Conservation (phyloP, 1,140 invertebrate genomes). For the Lutraria rhynchaena region DNA sequence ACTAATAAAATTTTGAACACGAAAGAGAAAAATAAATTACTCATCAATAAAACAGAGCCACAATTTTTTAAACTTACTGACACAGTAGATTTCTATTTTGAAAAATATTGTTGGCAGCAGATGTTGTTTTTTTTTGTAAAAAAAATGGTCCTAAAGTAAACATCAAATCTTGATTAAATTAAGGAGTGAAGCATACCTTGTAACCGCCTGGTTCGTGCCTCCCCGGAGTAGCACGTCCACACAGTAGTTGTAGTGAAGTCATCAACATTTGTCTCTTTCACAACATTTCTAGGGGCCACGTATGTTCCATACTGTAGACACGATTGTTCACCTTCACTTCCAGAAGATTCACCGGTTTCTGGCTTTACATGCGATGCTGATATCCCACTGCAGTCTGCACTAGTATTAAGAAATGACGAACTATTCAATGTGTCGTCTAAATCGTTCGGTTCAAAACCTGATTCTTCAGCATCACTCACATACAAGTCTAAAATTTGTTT, state of each 20-base stretch:
- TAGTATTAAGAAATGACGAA: neutral
- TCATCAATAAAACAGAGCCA: no score
- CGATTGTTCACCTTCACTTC: conserved; percentile 19
- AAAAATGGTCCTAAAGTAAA: no score
- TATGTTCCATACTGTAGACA: conserved; percentile 54
- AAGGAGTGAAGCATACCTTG: conserved; percentile 43
- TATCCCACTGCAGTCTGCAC: neutral
- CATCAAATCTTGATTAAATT: no score
- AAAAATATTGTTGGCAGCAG: no score
- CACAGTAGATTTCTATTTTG: no score
- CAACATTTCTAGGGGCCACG: conserved; percentile 50
- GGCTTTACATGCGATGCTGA: neutral
- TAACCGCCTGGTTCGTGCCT: conserved; percentile 44
- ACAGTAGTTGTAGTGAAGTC: conserved; percentile 57
- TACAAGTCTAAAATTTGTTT: conserved; percentile 56
- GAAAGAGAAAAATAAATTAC: no score
- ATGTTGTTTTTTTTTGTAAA: no score
- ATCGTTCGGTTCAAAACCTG: conserved; percentile 16
- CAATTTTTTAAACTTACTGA: no score
- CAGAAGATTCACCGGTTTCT: neutral
- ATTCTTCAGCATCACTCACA: conserved; percentile 55
- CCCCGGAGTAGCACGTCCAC: conserved; percentile 47
- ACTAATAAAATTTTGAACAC: no score
- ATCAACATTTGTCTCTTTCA: conserved; percentile 53
- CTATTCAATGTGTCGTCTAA: neutral